phyloP scores from a whole-genome alignment of 2,888 invertebrate genomes.

The Pardosa pseudoannulata region DNA sequence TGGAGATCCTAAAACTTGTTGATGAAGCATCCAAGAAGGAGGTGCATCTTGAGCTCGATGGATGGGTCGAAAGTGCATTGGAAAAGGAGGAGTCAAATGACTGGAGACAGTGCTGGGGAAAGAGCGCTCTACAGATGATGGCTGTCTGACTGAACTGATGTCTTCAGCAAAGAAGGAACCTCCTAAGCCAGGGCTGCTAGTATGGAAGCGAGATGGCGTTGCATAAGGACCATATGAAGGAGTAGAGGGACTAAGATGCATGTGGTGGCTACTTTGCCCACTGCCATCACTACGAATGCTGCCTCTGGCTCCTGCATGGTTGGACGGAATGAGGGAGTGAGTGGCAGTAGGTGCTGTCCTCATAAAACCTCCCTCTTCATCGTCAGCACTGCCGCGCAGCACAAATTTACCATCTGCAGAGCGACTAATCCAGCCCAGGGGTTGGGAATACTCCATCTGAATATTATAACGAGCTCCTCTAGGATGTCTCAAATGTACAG shows the following conservation, averaged over 20 bases:
- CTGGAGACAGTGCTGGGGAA: slow-evolving; percentile 82
- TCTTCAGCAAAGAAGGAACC: slow-evolving; percentile 79
- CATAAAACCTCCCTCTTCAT: slow-evolving; percentile 75
- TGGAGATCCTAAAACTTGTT: slow-evolving; percentile 61
- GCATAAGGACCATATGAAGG: slow-evolving; percentile 51
- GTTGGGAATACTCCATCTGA: slow-evolving; percentile 75
- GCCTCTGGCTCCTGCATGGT: slow-evolving; percentile 72
- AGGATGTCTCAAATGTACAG: slow-evolving; percentile 70
- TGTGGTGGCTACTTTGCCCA: slow-evolving; percentile 71
- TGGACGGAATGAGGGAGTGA: slow-evolving; percentile 74
- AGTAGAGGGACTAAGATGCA: slow-evolving; percentile 62
- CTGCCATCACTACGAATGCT: slow-evolving; percentile 72
- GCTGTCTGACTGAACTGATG: slow-evolving; percentile 89
- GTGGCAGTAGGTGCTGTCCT: slow-evolving; percentile 61
- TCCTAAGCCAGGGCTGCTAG: slow-evolving; percentile 75
- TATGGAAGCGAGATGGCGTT: slow-evolving; percentile 74
- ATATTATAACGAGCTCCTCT: slow-evolving; percentile 75
- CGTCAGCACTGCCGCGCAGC: slow-evolving; percentile 79
- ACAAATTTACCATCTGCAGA: slow-evolving; percentile 87
- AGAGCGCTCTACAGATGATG: slow-evolving; percentile 86
- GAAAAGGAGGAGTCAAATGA: slow-evolving; percentile 74
- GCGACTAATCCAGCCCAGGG: slow-evolving; percentile 84
- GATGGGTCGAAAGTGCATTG: slow-evolving; percentile 73
- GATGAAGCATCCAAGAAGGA: slow-evolving; percentile 63
- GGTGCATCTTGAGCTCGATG: slow-evolving; percentile 65